Conservation (phyloP, 2,888 invertebrate genomes). For the Ornithoptera alexandrae region DNA sequence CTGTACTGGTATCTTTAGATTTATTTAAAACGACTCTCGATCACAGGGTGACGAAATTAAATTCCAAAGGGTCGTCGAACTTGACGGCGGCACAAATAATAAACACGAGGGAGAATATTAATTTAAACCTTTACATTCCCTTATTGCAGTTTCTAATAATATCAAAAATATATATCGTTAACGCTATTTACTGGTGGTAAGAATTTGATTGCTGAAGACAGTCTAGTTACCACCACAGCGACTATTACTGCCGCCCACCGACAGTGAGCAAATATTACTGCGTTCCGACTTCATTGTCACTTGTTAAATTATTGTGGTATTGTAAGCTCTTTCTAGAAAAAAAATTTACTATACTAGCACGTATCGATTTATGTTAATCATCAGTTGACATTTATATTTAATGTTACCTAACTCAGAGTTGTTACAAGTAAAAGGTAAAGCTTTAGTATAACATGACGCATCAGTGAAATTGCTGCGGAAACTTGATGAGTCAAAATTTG, state of each 20-base stretch:
- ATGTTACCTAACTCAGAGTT: neutral
- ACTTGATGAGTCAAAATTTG: neutral
- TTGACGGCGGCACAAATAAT: slow-evolving; percentile 16
- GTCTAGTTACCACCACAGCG: no score
- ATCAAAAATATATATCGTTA: neutral
- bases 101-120: slow-evolving; percentile 16
- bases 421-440: neutral
- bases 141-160: neutral
- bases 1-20: slow-evolving; percentile 31
- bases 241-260: neutral
- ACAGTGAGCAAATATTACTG: neutral
- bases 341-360: no score
- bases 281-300: no score
- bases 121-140: slow-evolving; percentile 11
- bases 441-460: neutral
- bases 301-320: no score
- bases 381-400: neutral
- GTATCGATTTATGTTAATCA: neutral
- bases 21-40: slow-evolving; percentile 40
- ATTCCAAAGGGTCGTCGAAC: slow-evolving; percentile 36
- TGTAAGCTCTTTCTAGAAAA: no score
- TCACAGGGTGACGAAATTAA: slow-evolving; percentile 44
- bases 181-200: no score
- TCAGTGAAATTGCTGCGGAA: neutral
- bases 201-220: no score